Evolutionary conservation across 2,797 vertebrate genomes (phyloP).

Genomic region (Muscicapa striata): DNA sequence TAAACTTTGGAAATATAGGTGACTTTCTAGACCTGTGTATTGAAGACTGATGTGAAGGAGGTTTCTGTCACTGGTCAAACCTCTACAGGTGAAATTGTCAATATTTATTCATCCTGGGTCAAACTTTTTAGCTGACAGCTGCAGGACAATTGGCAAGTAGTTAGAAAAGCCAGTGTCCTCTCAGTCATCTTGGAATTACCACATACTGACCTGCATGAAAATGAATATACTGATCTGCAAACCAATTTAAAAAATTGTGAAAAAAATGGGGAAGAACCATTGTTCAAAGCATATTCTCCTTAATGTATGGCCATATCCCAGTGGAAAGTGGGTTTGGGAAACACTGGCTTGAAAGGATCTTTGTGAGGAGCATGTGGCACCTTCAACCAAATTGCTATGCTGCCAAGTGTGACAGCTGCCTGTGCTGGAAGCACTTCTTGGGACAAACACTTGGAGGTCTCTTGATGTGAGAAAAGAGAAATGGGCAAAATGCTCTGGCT

Average conservation of each 20-base stretch:
- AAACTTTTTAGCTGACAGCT: background rate
- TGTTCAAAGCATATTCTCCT: background rate
- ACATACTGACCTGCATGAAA: background rate
- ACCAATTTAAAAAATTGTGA: background rate
- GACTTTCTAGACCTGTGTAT: background rate
- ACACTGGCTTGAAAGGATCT: background rate
- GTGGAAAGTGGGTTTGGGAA: background rate
- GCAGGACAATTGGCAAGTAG: background rate
- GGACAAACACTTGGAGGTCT: background rate
- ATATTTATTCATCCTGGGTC: background rate
- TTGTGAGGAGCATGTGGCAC: background rate
- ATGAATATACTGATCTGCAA: background rate
- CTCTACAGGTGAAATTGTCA: background rate
- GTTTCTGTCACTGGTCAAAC: background rate
- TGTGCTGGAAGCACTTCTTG: background rate
- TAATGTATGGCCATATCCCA: background rate
- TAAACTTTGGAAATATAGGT: background rate
- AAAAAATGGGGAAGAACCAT: background rate
- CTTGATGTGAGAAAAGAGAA: background rate
- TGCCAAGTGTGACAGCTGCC: rapidly evolving
- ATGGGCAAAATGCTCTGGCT: background rate
- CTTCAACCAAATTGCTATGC: background rate
- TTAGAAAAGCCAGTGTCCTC: background rate
- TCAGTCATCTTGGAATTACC: background rate
- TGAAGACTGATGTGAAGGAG: background rate